Base-by-base conservation (phyloP, 2,113 vertebrate genomes). In the Myotis yumanensis region DNA sequence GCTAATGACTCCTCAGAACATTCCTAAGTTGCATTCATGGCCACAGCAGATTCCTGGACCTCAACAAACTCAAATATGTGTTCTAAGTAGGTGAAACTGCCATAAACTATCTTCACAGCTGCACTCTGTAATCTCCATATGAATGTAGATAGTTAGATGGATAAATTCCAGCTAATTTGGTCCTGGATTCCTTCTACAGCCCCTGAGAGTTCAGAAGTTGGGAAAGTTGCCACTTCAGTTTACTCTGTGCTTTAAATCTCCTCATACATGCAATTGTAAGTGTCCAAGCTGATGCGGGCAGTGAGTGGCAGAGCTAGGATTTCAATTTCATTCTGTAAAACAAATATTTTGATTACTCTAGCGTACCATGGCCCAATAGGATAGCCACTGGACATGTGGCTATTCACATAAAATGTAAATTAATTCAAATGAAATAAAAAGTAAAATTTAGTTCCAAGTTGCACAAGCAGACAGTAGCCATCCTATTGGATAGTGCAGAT, bases 341-440 rank as follows among this genome's bases (percentile, higher is more conserved):
- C 83, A n/a, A 75, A 32, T 15, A 48, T 77, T 83, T 71, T 30
- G 18, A 15, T 54, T n/a, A 51, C n/a, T 62, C 66, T n/a, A 25
- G 72, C 51, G 12, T 18, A 16, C 14, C 30, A 2, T 0, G 2
- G 23, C 16, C 37, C 30, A 68, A 3, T 18, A 68, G 7, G 46
- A 72, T 5, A 51, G 25, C 43, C 73, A 43, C 62, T 0, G 20
- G 35, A 35, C 17, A 23, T 4, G 3, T 9, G 51, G 28, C 43
- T 57, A 15, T 32, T 82, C 30, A n/a, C 25, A 32, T 18, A n/a
- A 35, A 64, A 25, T 62, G 10, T 62, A 73, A 75, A 86, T 75
- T 40, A 59, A 80, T 15, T 87, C n/a, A 16, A 81, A 86, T 87
- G 73, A 57, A 73, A 11, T 86, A 40, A 68, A 82, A 84, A 68